Conservation (phyloP, 2,797 vertebrate species). For the Gymnothorax javanicus region DNA sequence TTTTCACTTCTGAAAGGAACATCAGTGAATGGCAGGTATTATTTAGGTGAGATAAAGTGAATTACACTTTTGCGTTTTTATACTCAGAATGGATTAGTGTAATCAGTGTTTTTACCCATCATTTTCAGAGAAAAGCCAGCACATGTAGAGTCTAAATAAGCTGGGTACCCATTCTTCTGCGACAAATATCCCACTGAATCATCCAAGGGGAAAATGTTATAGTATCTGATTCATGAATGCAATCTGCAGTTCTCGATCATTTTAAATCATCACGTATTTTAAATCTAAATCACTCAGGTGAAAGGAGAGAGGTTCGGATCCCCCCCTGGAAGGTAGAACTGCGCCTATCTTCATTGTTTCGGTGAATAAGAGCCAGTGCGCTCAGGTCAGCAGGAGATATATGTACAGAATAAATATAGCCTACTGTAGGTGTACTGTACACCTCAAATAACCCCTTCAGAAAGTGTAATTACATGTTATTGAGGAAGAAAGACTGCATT, state of each 20-base stretch:
- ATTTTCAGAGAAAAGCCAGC: neutral
- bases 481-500: neutral
- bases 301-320: neutral
- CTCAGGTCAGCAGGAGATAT: neutral
- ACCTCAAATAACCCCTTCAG: conserved; percentile 1
- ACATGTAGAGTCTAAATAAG: neutral
- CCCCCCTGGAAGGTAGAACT: neutral
- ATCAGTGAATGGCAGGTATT: neutral
- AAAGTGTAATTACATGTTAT: neutral
- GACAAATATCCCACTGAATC: neutral
- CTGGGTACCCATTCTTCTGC: neutral
- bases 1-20: neutral
- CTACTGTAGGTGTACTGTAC: neutral
- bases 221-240: neutral
- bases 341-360: neutral
- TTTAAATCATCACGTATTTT: neutral
- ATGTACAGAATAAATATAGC: too few relatives aligned
- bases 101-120: neutral
- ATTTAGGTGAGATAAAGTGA: neutral
- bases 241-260: neutral
- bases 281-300: neutral
- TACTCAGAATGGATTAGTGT: neutral
- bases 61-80: neutral
- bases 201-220: neutral
- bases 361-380: neutral